Percentiles rank a stretch among this genome's conserved stretches.
phyloP scores from a whole-genome alignment of 2,113 vertebrate species.

The Muntiacus muntjak region DNA sequence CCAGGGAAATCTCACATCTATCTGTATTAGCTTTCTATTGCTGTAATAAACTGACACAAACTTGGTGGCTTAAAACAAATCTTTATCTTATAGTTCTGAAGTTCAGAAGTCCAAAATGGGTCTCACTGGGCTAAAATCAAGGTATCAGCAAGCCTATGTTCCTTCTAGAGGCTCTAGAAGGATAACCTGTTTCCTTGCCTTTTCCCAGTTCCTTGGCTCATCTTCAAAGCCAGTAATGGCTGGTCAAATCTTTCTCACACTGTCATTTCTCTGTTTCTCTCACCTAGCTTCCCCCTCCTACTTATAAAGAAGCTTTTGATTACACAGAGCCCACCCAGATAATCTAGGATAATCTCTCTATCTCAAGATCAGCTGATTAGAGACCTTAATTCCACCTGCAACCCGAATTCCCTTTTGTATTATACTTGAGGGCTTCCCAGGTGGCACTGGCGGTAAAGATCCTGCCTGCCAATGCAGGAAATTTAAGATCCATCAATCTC shows the following conservation, averaged over 20 bases:
- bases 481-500: neutral
- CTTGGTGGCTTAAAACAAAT: neutral
- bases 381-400: neutral
- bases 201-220: neutral
- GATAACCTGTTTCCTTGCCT: accelerated
- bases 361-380: neutral
- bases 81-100: neutral
- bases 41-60: neutral
- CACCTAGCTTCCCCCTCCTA: neutral
- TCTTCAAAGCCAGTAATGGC: neutral
- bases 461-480: neutral
- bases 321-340: neutral
- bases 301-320: neutral
- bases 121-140: neutral
- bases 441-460: neutral
- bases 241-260: accelerated
- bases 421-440: neutral
- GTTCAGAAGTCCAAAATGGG: neutral
- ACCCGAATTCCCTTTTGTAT: neutral
- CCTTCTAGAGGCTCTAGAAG: neutral
- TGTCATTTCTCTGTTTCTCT: neutral
- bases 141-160: neutral
- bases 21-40: neutral
- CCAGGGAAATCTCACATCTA: neutral
- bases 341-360: neutral